phyloP scores from a whole-genome alignment of 2,113 vertebrate species.

The Isichthys henryi region DNA sequence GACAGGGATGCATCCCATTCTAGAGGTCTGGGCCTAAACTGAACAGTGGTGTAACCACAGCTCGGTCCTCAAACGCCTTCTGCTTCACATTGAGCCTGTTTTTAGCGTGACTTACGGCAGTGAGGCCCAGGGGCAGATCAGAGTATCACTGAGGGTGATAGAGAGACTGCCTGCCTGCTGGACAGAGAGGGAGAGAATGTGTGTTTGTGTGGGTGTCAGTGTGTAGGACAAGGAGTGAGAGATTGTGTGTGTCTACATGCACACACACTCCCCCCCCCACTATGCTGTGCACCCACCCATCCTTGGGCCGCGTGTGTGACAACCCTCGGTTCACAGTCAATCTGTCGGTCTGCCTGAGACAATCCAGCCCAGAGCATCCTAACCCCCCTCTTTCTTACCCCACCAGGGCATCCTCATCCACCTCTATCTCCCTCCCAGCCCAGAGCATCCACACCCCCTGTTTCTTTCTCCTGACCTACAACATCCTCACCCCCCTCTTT shows the following conservation, averaged over 20 bases:
- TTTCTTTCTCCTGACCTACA: too few species aligned
- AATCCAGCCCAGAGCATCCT: not conserved
- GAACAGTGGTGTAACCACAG: not conserved
- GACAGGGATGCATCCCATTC: not conserved
- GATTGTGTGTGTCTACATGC: not conserved
- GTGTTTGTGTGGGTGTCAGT: not conserved
- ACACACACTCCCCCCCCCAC: too few species aligned
- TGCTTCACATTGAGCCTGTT: not conserved
- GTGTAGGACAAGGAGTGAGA: not conserved
- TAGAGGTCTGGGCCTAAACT: not conserved
- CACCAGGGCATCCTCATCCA: not conserved
- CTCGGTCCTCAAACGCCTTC: not conserved
- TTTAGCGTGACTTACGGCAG: not conserved
- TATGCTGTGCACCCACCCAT: not conserved
- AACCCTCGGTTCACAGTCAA: not conserved
- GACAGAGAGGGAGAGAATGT: not conserved
- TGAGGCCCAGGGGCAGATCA: not conserved
- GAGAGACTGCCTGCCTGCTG: not conserved
- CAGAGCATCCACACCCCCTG: too few species aligned
- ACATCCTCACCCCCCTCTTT: too few species aligned
- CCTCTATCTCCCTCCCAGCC: not conserved
- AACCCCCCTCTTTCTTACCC: not conserved
- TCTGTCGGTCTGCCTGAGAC: not conserved
- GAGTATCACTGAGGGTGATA: not conserved
- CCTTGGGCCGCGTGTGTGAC: not conserved